phyloP scores from a whole-genome alignment of 2,113 vertebrate genomes.

The Sebastes schlegelii region DNA sequence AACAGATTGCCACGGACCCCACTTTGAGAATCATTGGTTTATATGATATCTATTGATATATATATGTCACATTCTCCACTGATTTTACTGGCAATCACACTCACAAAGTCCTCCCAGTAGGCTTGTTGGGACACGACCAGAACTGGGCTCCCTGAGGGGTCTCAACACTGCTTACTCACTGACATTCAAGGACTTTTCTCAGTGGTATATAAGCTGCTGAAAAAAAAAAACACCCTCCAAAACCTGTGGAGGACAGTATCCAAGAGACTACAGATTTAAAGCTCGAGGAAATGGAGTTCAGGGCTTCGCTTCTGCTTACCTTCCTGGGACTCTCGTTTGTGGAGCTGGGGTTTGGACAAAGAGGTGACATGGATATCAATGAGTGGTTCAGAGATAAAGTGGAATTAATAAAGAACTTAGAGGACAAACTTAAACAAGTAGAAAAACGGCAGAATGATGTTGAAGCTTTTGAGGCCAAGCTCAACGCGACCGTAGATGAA shows the following conservation, averaged over 20 bases:
- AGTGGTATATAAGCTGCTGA: not conserved
- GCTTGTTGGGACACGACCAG: not conserved
- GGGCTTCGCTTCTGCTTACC: slow-evolving; percentile 7
- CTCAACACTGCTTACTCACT: not conserved
- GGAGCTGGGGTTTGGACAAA: slow-evolving; percentile 22
- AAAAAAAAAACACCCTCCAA: not conserved
- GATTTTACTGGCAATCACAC: not conserved
- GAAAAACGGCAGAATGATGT: not conserved
- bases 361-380: not conserved
- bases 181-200: not conserved
- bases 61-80: not conserved
- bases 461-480: slow-evolving; percentile 2
- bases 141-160: not conserved
- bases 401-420: slow-evolving; percentile 10
- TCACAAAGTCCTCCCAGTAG: not conserved
- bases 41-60: no score
- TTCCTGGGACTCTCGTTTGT: slow-evolving; percentile 11
- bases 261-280: not conserved
- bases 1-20: no score
- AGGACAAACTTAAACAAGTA: not conserved
- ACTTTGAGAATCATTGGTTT: no score
- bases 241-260: not conserved
- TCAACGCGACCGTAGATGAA: slow-evolving; percentile 15
- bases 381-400: slow-evolving; percentile 20
- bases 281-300: slow-evolving; percentile 19